These are phyloP conservation scores for Euphydryas editha DNA, from an alignment of 2,888 invertebrate species.

Conservation along the genomic window DNA sequence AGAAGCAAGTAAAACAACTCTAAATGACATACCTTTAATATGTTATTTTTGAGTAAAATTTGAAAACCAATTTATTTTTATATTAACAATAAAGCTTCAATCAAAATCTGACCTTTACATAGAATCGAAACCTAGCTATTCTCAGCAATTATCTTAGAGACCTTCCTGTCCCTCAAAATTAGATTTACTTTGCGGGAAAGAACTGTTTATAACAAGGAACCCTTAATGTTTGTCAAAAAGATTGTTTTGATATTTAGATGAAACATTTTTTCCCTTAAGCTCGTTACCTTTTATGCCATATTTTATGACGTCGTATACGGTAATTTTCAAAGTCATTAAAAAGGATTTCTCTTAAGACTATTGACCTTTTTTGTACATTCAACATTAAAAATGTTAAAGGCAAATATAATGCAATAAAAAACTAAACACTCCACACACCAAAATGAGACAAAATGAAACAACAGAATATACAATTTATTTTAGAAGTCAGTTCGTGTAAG, in stretches of 20 bases:
- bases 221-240: neutral
- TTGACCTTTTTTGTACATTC: neutral
- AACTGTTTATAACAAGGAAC: constrained; percentile 1
- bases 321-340: neutral
- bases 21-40: too few species aligned
- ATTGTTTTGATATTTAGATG: neutral
- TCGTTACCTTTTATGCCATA: neutral
- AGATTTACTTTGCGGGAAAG: constrained; percentile 13
- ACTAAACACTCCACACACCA: neutral
- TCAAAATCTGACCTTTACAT: neutral
- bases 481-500: neutral
- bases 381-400: neutral
- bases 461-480: neutral
- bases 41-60: too few species aligned
- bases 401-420: neutral
- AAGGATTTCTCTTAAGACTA: neutral
- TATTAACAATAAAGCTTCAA: neutral
- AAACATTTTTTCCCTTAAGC: neutral
- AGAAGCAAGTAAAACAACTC: too few species aligned
- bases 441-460: neutral
- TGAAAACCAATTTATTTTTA: neutral
- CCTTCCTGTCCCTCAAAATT: constrained; percentile 15
- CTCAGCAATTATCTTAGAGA: constrained; percentile 14
- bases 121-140: neutral
- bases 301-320: neutral